Base-by-base conservation (phyloP, 1,140 invertebrate species). In the Aphaenogaster ashmeadi region DNA sequence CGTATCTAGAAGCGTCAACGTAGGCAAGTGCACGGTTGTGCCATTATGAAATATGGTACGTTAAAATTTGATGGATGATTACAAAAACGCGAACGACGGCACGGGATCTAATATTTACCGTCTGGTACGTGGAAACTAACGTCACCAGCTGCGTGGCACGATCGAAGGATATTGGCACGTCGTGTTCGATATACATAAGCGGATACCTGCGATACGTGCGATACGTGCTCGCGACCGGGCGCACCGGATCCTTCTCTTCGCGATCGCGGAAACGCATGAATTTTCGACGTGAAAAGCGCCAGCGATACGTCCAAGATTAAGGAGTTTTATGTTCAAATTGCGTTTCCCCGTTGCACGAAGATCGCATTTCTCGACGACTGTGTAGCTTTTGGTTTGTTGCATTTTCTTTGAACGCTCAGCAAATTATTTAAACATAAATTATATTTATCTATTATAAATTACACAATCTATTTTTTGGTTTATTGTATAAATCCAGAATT, bases 91-190 rank as follows among this genome's bases (percentile, higher is more conserved):
- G 56, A 41, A 9, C 38, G 74, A 64, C 66, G 50, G 38, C 21
- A 8, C 54, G 11, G 27, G 27, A 74, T 62, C 54, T 75, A 74
- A 84, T 74, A 84, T 84, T 84, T 84, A 79, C 83, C 44, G 47
- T 86, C 44, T 58, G 74, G 38, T 79, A 52, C 60, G 47, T 78
- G 83, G 27, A 79, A 86, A 78, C 33, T 52, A 27, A 75, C 80
- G 80, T 84, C 69, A 84, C 47, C 79, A 44, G 54, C 58, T 9
- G 66, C 54, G n/a, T 64, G 77, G 58, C 44, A 67, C 54, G 78
- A 21, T 60, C 69, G 69, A 84, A 9, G 66, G 58, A 74, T 86
- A 89, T 89, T 89, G 52, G 83, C 86, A 84, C 83, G 77, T 75
- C 38, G 58, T 54, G 83, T 50, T 38, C 50, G 15, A n/a, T 78